Evolutionary conservation across 2,888 invertebrate species (phyloP).

Genomic region (Pterobdella sp.): DNA sequence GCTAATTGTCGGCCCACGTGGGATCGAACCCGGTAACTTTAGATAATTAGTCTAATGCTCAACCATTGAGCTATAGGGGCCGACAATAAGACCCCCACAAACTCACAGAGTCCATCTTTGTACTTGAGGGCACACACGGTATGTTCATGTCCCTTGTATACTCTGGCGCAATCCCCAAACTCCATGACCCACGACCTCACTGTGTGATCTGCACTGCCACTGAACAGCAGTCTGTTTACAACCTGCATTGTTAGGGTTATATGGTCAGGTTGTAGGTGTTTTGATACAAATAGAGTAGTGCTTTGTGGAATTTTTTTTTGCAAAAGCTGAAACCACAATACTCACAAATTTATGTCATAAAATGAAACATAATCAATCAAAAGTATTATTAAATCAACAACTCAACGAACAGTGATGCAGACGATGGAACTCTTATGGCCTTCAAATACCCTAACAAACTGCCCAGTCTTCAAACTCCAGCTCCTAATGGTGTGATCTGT

Average conservation of each 20-base stretch:
- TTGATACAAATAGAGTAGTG: no score
- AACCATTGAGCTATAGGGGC: no score
- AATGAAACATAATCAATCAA: background rate
- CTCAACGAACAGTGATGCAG: conserved; percentile 49
- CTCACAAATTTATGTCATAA: background rate
- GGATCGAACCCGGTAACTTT: no score
- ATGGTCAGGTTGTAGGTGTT: no score
- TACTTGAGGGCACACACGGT: conserved; percentile 53
- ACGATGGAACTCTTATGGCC: conserved; percentile 53
- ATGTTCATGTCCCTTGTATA: conserved; percentile 53
- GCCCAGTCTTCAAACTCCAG: conserved; percentile 53
- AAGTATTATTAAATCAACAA: background rate
- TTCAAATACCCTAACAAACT: conserved; percentile 48
- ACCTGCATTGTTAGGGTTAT: conserved; percentile 44
- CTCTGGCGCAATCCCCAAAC: conserved; percentile 54
- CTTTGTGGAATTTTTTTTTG: no score
- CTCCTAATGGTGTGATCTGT: conserved; percentile 52
- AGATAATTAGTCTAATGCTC: no score
- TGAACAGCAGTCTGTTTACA: conserved; percentile 53
- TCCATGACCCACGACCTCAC: conserved; percentile 55
- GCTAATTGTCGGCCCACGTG: no score
- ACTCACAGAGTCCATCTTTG: conserved; percentile 52
- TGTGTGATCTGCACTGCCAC: conserved; percentile 53
- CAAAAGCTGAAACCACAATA: background rate
- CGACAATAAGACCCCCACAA: background rate